Evolutionary conservation across 2,888 invertebrate species (phyloP).

Genomic region (Timema cristinae): DNA sequence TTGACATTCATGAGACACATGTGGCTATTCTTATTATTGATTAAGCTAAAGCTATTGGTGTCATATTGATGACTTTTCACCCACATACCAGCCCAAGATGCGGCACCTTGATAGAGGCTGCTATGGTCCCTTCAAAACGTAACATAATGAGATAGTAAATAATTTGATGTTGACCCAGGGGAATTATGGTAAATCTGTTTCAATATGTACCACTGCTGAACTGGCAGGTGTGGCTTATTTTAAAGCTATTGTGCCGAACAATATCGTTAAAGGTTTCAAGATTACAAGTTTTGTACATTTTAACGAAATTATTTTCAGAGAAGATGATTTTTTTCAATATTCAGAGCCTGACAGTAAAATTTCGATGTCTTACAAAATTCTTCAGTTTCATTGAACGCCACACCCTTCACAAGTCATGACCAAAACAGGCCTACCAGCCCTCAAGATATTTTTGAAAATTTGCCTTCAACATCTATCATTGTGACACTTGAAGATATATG

Average conservation of each 20-base stretch:
- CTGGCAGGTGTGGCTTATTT: constrained; percentile 4
- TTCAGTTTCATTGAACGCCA: background rate
- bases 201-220: background rate
- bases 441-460: no score
- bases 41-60: background rate
- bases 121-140: no score
- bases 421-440: no score
- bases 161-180: no score
- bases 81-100: background rate
- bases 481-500: no score
- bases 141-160: no score
- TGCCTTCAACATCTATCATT: no score
- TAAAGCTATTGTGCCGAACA: background rate
- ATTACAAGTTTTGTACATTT: background rate
- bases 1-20: constrained; percentile 17
- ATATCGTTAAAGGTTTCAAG: constrained; percentile 4
- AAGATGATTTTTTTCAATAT: background rate
- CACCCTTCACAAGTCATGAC: no score
- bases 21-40: constrained; percentile 15
- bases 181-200: background rate
- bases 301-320: background rate
- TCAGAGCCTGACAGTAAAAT: background rate
- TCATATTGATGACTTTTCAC: constrained; percentile 13
- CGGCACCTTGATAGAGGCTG: no score
- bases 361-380: background rate